Conservation (phyloP, 2,113 vertebrate genomes). For the Hypomesus transpacificus region DNA sequence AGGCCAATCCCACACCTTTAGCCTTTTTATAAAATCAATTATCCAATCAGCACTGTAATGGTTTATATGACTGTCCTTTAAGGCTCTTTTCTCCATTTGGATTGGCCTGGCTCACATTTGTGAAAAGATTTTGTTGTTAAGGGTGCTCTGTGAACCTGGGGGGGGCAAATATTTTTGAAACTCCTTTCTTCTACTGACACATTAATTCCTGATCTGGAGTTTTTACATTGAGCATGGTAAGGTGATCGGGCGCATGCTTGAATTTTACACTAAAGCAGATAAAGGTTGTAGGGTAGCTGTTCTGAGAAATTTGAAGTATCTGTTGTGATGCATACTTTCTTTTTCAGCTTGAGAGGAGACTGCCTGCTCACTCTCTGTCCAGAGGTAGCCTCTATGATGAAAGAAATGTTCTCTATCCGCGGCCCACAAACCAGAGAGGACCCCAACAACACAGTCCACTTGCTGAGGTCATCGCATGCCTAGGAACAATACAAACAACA, state of each 20-base stretch:
- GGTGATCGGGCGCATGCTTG: neutral
- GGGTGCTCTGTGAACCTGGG: too few relatives aligned
- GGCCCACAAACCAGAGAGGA: slow-evolving; percentile 63
- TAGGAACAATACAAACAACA: slow-evolving; percentile 44
- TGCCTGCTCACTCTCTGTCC: slow-evolving; percentile 45
- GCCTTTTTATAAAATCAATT: neutral
- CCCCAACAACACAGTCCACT: slow-evolving; percentile 72
- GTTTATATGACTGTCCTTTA: neutral
- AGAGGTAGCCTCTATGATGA: slow-evolving; percentile 79
- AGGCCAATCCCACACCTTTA: neutral
- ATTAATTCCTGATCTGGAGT: too few relatives aligned
- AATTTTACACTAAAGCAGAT: neutral
- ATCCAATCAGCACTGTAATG: neutral
- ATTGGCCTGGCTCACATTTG: too few relatives aligned
- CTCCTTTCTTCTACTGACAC: too few relatives aligned
- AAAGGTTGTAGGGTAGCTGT: neutral
- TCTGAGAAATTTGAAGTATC: neutral
- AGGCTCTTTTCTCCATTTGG: too few relatives aligned
- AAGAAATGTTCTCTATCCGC: slow-evolving; percentile 72
- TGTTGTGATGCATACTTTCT: slow-evolving; percentile 63
- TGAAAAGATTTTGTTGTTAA: too few relatives aligned
- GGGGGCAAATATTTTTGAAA: too few relatives aligned
- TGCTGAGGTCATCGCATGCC: slow-evolving; percentile 79
- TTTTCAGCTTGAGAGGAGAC: slow-evolving; percentile 39
- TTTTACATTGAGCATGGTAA: too few relatives aligned